Evolutionary conservation across 2,797 vertebrate species (phyloP).

Genomic region (Argentina silus): DNA sequence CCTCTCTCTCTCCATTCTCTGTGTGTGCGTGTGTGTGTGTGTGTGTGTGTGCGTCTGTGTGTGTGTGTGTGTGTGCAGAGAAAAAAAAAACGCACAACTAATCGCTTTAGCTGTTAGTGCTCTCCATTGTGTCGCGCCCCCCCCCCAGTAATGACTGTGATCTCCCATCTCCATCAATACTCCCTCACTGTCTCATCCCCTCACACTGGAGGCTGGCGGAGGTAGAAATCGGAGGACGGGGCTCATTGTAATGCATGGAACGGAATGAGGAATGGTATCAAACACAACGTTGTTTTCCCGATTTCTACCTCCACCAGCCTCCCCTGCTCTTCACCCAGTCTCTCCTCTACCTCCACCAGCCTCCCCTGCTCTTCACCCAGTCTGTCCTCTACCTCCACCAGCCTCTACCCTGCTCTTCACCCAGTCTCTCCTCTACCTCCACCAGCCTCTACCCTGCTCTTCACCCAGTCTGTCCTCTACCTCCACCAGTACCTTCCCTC

Average conservation of each 20-base stretch:
- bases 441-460: no score
- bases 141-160: constrained; percentile 25
- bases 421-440: constrained; percentile 9
- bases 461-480: constrained; percentile 10
- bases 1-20: constrained; percentile 68
- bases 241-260: no score
- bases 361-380: no score
- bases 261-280: no score
- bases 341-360: constrained; percentile 24
- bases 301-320: neutral
- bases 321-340: neutral
- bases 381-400: constrained; percentile 2
- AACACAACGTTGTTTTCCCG: no score
- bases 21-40: constrained; percentile 5
- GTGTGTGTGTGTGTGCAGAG: constrained; percentile 39
- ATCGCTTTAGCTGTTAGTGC: constrained; percentile 59
- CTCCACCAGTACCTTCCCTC: constrained; percentile 16
- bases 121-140: neutral
- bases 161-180: constrained; percentile 55
- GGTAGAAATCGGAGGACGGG: no score
- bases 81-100: constrained; percentile 52
- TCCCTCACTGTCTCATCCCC: no score
- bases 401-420: constrained; percentile 14
- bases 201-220: no score
- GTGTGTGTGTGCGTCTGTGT: constrained; percentile 28